Evolutionary conservation across 2,113 vertebrate species (phyloP).

Genomic region (Galbula dea): DNA sequence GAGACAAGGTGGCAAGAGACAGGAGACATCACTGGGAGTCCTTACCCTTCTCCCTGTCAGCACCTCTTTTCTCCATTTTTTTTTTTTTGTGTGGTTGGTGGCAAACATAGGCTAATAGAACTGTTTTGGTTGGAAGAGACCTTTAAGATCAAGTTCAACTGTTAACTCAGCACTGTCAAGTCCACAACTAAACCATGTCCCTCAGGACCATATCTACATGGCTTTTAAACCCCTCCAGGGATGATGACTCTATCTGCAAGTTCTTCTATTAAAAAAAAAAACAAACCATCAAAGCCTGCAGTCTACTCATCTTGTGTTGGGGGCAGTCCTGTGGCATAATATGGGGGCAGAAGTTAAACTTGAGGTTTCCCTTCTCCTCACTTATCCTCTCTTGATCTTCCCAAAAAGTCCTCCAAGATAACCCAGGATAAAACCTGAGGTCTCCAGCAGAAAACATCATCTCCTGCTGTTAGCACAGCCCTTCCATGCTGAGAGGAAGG

Average conservation of each 20-base stretch:
- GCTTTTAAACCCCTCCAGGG: too few relatives aligned
- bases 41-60: neutral
- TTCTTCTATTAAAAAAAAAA: neutral
- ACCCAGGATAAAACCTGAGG: neutral
- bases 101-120: neutral
- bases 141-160: too few relatives aligned
- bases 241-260: neutral
- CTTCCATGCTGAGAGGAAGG: accelerated
- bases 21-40: neutral
- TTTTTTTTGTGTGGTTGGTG: neutral
- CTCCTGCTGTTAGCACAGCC: neutral
- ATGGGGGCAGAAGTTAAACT: neutral
- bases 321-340: accelerated
- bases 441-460: neutral
- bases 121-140: too few relatives aligned
- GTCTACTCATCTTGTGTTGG: neutral
- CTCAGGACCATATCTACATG: too few relatives aligned
- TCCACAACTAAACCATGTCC: too few relatives aligned
- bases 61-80: neutral
- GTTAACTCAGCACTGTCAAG: too few relatives aligned
- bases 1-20: neutral
- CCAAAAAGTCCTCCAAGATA: neutral
- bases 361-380: neutral
- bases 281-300: neutral
- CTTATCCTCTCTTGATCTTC: neutral